Evolutionary conservation across 1,140 invertebrate species (phyloP), one percentile per base, ranked within the genome.

Genomic region (Conopomorpha cramerella): DNA sequence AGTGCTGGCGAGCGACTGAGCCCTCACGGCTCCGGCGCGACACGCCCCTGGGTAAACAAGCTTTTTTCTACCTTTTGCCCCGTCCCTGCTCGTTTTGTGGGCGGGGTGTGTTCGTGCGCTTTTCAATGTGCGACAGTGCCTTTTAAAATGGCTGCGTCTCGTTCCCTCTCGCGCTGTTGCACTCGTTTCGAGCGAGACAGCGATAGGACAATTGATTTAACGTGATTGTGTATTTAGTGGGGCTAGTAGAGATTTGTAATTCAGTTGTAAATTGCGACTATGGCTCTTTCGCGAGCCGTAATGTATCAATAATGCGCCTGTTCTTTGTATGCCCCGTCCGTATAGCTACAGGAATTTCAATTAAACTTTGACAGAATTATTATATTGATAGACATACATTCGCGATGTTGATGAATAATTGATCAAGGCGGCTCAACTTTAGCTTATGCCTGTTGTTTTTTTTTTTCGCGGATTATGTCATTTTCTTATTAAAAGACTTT

Each of bases 301-400:
- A 71, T 71, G 70, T 71, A 67, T 74, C 65, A 71, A 74, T 73
- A 73, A 64, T 48, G 49, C 49, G 45, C 39, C 36, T 26, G 34
- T n/a, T n/a, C 55, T 55, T 68, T 55, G 68, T 63, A n/a, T n/a
- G n/a, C 61, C 49, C 37, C 47, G 34, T 13, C 12, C 35, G 45
- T 48, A 41, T 34, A 46, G 51, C 54, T n/a, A n/a, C n/a, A n/a
- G 50, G 62, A 74, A 70, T 72, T 71, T 68, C 67, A 65, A 74
- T 74, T 74, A 64, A 63, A 62, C 45, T 57, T 64, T 72, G 70
- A 74, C 65, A 66, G 67, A 58, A 66, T 68, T 72, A 74, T 74
- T 70, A 70, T 64, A 64, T 65, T 66, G 68, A 71, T 71, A 66
- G 65, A 61, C 46, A 42, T 45, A 23, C 19, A 10, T 35, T 36